Evolutionary conservation across 2,113 vertebrate genomes (phyloP), one percentile per base, ranked within the genome.

Genomic region (Nothobranchius furzeri): DNA sequence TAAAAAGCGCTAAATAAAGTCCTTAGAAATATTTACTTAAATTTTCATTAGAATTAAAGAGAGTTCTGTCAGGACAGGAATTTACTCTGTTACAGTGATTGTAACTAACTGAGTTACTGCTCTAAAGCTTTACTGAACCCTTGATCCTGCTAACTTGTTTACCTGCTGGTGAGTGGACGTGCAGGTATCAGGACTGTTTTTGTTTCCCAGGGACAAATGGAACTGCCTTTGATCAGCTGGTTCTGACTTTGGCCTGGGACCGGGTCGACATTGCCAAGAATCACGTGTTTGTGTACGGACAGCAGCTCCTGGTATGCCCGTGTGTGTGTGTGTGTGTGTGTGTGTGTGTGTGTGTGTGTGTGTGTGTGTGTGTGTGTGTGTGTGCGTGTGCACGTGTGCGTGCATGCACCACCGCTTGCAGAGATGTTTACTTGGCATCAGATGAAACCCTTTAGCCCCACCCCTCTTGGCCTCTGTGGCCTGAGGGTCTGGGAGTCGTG

Each of bases 191-290:
- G 30, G 30, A 30, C 30, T 83, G 80, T 43, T 35, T 84, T 35
- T 84, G 55, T 70, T 7, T 71, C 91, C 82, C 88, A 99, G 98
- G 97, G 78, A 99, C 98, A 36, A 97, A 98, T 73, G 94, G 94
- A 3, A 96, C 96, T 90, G 95, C 96, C 24, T 96, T 98, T 88
- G 97, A 99, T 91, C 98, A 99, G 82, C 95, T 99, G 73, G 95
- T 98, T 82, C 94, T 99, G 85, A 98, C 97, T 13, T 90, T 99
- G 86, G 98, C 98, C 3, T 99, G 98, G 98, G 95, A 99, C 90
- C 93, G 98, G 79, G 97, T 99, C 64, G 98, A 99, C 90, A 98
- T 99, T 81, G 98, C 98, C 90, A 99, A 99, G 94, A 98, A 96
- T 89, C 96, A 99, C 17, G 96, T 99, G 82, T 98, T 99, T 95